Base-by-base conservation (phyloP, 2,888 invertebrate genomes). In the Standfussiana lucernea region DNA sequence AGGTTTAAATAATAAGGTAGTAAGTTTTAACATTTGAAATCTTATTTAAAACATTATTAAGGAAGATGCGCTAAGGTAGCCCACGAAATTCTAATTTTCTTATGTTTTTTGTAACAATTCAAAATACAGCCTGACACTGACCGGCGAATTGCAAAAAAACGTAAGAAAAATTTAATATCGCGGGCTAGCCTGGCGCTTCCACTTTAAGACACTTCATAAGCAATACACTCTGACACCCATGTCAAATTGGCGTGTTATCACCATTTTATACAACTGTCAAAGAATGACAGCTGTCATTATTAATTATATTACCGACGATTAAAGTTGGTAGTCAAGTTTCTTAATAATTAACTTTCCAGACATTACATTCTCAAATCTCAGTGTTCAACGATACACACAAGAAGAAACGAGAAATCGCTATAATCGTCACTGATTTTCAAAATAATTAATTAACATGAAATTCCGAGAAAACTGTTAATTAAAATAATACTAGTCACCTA, bases 401-500 rank as follows among this genome's bases (percentile, higher is more conserved):
- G 10, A 53, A 18, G 18, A 45, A n/a, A 53, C 18, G 7, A 74
- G 28, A 53, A 62, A 3, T 40, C 18, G 28, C 76, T 40, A 15
- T 1, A 42, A 50, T 28, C 42, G 10, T 66, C 32, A 50, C n/a
- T 28, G 28, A 69, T 5, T 35, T 47, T 18, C 15, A 47, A 77
- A 68, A 68, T 79, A 24, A 64, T 64, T 79, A 24, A 64, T 64
- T 42, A 35, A 68, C 81, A 64, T 64, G 7, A 28, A 70, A 66
- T 61, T 69, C 40, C 10, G 62, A 67, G 68, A 75, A 67, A 79
- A 59, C 56, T 64, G 66, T 82, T 83, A 83, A 82, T 79, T 83
- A 80, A 82, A 80, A 72, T 65, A 82, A 84, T 72, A 75, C 80
- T 42, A 72, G 68, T 75, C 65, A 40, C 72, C 72, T 40, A 65